Evolutionary conservation across 1,140 invertebrate species (phyloP).

Genomic region (Orius insidiosus): DNA sequence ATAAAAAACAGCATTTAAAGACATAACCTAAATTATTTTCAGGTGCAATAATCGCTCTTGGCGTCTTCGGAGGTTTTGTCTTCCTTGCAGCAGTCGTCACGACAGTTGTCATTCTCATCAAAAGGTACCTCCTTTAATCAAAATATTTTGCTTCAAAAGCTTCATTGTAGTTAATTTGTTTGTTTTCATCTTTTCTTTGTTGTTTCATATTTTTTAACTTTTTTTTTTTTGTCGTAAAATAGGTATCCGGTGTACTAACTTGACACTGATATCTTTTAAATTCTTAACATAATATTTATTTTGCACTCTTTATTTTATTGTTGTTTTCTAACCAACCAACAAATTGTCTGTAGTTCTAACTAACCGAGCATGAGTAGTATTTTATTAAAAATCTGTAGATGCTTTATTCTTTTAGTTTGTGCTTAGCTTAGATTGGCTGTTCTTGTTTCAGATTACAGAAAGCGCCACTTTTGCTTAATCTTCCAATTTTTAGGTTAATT

Average conservation of each 20-base stretch:
- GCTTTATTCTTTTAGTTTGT: too few species aligned
- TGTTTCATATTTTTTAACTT: neutral
- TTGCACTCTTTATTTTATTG: neutral
- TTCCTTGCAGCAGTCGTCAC: constrained; percentile 77
- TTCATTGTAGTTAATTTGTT: neutral
- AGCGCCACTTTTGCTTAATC: too few species aligned
- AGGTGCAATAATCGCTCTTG: constrained; percentile 72
- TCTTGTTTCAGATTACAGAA: too few species aligned
- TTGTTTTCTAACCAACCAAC: neutral
- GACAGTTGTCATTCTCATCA: constrained; percentile 69
- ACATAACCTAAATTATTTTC: constrained; percentile 14
- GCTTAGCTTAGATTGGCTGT: too few species aligned
- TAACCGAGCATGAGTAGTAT: neutral
- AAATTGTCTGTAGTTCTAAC: neutral
- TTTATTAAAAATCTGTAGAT: neutral
- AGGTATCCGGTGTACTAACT: neutral
- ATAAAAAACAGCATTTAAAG: too few species aligned
- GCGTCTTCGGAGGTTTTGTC: constrained; percentile 76
- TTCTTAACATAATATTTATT: neutral
- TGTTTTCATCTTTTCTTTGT: constrained; percentile 1
- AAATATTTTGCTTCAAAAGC: neutral
- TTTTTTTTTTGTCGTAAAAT: neutral
- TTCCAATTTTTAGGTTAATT: too few species aligned
- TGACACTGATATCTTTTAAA: neutral
- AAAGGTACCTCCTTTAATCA: constrained; percentile 50